Evolutionary conservation across 2,113 vertebrate genomes (phyloP), one percentile per base, ranked within the genome.

Genomic region (Pelecanus crispus): DNA sequence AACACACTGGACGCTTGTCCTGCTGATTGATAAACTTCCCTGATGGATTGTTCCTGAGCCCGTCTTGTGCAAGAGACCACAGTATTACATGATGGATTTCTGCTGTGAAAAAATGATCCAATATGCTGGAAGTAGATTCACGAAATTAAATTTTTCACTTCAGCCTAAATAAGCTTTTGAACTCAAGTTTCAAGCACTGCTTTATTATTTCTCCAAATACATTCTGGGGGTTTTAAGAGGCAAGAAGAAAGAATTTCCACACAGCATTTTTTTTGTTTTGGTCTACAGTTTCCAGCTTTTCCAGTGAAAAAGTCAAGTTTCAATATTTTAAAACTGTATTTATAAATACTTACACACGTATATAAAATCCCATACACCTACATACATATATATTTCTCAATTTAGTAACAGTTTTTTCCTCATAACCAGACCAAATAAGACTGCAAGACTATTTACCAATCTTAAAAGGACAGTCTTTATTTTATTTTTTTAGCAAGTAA

Each of bases 191-290:
- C 59, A 83, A 93, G 50, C 34, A 68, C 18, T 52, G 16, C 7
- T 86, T 93, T 77, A 81, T 74, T 91, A 84, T 89, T 94, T 91
- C 84, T 94, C 90, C 84, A 95, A 95, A 92, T 66, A 84, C 6
- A 42, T 73, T 81, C 63, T 83, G 52, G 16, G 29, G 40, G 3
- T 63, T 94, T 91, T 81, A 65, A 72, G 44, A 87, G 71, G 75
- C 92, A 94, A 96, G 45, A 38, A 77, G 68, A 81, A 92, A 82
- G 25, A 84, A 90, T 63, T 97, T 90, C 92, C 38, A 7, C 44
- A n/a, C 7, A 56, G 18, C 11, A 13, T n/a, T 55, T 61, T 63
- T 63, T 90, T 74, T 82, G n/a, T 55, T 82, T 93, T 56, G 14
- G 26, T 59, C 55, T 49, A 56, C 9, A 11, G 5, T 88, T 92